Evolutionary conservation across 2,797 vertebrate species (phyloP).

Genomic region (Microctenopoma steveboyesi): DNA sequence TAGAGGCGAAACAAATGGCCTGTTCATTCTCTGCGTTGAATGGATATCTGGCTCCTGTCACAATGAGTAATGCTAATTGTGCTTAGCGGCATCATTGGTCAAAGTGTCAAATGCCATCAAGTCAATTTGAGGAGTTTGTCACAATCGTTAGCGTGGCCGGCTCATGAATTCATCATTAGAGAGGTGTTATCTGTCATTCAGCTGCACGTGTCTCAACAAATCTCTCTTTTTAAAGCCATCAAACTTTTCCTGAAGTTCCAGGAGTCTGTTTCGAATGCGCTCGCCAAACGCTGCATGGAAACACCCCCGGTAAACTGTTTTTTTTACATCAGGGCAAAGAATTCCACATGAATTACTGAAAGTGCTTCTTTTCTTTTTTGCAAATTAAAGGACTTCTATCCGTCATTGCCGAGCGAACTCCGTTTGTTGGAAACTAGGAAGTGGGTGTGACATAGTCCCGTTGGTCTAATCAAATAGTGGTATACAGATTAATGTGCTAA

Average conservation of each 20-base stretch:
- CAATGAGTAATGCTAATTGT: slow-evolving; percentile 73
- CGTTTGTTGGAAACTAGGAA: slow-evolving; percentile 53
- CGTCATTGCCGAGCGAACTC: slow-evolving; percentile 28
- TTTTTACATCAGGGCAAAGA: slow-evolving; percentile 70
- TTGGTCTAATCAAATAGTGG: slow-evolving; percentile 78
- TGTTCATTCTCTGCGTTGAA: slow-evolving; percentile 31
- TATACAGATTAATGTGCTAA: slow-evolving; percentile 76
- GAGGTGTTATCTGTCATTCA: slow-evolving; percentile 12
- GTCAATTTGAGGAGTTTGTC: slow-evolving; percentile 63
- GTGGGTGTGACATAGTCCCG: slow-evolving; percentile 65
- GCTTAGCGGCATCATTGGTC: slow-evolving; percentile 71
- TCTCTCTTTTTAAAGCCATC: background rate
- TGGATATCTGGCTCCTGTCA: slow-evolving; percentile 64
- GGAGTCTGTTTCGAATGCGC: too few relatives aligned
- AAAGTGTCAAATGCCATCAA: slow-evolving; percentile 73
- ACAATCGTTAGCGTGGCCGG: slow-evolving; percentile 10
- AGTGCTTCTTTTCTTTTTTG: slow-evolving; percentile 16
- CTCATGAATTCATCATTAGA: slow-evolving; percentile 39
- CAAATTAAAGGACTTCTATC: slow-evolving; percentile 1
- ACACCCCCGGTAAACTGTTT: slow-evolving; percentile 29
- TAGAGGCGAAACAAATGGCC: slow-evolving; percentile 71
- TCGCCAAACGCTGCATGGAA: too few relatives aligned
- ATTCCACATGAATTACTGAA: slow-evolving; percentile 73
- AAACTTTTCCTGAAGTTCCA: slow-evolving; percentile 5
- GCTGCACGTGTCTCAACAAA: background rate